Conservation (phyloP, 2,113 vertebrate species). For the Camelus bactrianus region DNA sequence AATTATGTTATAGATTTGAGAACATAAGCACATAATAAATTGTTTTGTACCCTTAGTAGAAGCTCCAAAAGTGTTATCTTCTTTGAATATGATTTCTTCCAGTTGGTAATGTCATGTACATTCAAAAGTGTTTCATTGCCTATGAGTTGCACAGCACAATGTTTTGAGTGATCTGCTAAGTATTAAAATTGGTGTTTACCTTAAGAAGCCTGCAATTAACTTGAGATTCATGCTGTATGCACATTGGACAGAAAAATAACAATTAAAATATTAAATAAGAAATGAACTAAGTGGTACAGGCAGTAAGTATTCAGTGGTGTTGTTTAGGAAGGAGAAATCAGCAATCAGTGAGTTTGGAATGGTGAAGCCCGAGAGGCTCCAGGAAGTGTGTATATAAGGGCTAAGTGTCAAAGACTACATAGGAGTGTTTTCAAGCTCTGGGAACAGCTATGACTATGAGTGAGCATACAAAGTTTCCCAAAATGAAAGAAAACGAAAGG, state of each 20-base stretch:
- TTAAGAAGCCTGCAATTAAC: neutral
- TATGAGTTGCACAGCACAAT: neutral
- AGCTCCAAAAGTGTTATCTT: neutral
- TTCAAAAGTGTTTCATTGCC: neutral
- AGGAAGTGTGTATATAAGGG: neutral
- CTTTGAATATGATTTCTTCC: neutral
- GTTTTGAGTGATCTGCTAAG: neutral
- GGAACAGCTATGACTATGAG: neutral
- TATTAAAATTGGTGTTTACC: neutral
- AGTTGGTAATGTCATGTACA: neutral
- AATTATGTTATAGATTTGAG: neutral
- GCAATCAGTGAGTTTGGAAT: neutral
- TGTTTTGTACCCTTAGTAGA: neutral
- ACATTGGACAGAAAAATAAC: neutral
- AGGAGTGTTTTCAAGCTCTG: neutral
- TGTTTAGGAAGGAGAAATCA: neutral
- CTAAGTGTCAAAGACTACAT: neutral
- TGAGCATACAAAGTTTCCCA: neutral
- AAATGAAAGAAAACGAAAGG: neutral
- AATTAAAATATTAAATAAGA: neutral
- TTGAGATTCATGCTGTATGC: neutral
- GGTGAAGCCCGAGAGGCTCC: neutral
- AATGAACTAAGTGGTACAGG: neutral
- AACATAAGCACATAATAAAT: neutral
- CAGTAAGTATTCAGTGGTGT: neutral